Evolutionary conservation across 2,797 vertebrate genomes (phyloP), one percentile per base, ranked within the genome.

Genomic region (Gymnodraco acuticeps): DNA sequence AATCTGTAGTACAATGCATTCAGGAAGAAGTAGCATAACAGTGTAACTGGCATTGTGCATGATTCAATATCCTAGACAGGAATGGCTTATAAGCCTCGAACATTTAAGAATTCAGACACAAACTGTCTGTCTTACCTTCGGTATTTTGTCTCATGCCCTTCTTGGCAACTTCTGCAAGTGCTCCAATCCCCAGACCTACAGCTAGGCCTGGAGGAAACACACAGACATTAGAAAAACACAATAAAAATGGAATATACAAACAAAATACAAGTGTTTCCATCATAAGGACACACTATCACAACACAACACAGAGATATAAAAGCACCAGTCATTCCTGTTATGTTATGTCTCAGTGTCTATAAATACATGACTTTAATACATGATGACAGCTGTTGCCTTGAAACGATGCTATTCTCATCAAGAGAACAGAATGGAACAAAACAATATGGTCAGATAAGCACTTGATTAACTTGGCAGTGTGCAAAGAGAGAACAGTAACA

Each of bases 141-240:
- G 89, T 87, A 42, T 95, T 97, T 3, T 93, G 54, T 70, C 97
- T 92, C 51, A 99, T 95, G 78, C 95, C 97, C 92, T 99, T 99
- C 94, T 99, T 99, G 10, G 98, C 98, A 1, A 99, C 97, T 89
- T 99, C 98, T 13, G 98, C 98, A 70, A 99, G 77, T 0, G 98
- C 98, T 50, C 98, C 98, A 3, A 99, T 94, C 62, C 98, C 97
- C 90, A 99, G 94, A 63, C 98, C 97, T 53, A 99, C 96, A 6
- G 98, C 98, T 10, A 99, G 90, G 64, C 98, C 98, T 99, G 92
- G 5, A 47, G 80, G 55, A 72, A 20, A 80, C 52, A 78, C 20
- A 87, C 19, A 73, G 0, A 71, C 31, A 60, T 4, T 70, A 19
- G 13, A 68, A 51, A 5, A 60, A 62, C 38, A 75, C 16, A 51